Evolutionary conservation across 2,888 invertebrate genomes (phyloP).

Genomic region (Tortrix viridana): DNA sequence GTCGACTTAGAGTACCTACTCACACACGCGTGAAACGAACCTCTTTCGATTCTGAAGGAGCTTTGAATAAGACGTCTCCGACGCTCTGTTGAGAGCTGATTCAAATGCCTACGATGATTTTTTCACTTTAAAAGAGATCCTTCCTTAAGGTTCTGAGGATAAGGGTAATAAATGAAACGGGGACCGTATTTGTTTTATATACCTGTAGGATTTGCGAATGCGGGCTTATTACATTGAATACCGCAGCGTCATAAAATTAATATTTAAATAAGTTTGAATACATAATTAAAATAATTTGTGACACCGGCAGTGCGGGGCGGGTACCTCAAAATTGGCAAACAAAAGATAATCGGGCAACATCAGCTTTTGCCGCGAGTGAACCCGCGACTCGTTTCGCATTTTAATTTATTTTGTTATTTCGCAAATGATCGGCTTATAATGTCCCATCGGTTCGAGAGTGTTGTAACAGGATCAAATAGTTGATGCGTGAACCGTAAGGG

Average conservation of each 20-base stretch:
- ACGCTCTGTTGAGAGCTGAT: constrained; percentile 56
- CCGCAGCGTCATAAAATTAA: background rate
- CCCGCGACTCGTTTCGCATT: constrained; percentile 42
- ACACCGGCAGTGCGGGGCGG: constrained; percentile 13
- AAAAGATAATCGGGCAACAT: constrained; percentile 33
- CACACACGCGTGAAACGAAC: constrained; percentile 63
- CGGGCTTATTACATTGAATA: constrained; percentile 9
- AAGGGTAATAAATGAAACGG: constrained; percentile 39
- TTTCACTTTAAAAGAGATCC: constrained; percentile 54
- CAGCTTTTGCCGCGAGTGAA: constrained; percentile 28
- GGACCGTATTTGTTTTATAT: background rate
- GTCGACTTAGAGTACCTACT: constrained; percentile 50
- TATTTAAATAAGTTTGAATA: constrained; percentile 9
- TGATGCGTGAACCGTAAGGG: constrained; percentile 66
- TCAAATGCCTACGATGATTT: constrained; percentile 58
- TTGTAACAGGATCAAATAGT: constrained; percentile 75
- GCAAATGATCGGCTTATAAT: constrained; percentile 76
- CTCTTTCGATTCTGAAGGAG: constrained; percentile 56
- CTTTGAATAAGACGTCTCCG: constrained; percentile 54
- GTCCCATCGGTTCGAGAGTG: constrained; percentile 71
- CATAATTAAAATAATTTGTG: constrained; percentile 16
- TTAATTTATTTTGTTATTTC: constrained; percentile 61
- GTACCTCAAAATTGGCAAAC: constrained; percentile 28
- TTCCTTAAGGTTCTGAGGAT: constrained; percentile 41
- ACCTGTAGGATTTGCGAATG: background rate